Evolutionary conservation across 2,113 vertebrate species (phyloP).

Genomic region (Cnemophilus loriae): DNA sequence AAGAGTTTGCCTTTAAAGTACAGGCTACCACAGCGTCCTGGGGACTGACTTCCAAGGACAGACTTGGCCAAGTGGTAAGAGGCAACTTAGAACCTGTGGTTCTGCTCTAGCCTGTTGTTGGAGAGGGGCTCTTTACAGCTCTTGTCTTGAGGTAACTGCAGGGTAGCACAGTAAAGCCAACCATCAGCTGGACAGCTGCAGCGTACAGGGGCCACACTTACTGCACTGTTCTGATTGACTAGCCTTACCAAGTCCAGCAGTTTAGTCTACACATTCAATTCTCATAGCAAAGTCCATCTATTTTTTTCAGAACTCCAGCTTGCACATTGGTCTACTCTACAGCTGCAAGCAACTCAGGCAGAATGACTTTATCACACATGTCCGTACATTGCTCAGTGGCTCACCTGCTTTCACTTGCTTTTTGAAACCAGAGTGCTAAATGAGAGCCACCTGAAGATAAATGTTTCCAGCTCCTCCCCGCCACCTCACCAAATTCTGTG

Average conservation of each 20-base stretch:
- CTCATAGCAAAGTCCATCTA: neutral
- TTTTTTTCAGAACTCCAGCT: neutral
- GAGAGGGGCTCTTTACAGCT: neutral
- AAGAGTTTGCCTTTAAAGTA: neutral
- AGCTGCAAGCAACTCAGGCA: neutral
- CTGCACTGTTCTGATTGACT: neutral
- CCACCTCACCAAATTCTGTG: neutral
- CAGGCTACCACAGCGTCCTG: neutral
- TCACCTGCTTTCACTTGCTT: neutral
- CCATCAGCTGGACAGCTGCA: neutral
- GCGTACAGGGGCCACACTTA: neutral
- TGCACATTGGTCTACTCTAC: neutral
- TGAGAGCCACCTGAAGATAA: neutral
- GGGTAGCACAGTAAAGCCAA: neutral
- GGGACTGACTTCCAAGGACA: neutral
- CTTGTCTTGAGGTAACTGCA: neutral
- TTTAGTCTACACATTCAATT: neutral
- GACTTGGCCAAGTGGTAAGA: fast-evolving
- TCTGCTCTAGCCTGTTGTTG: neutral
- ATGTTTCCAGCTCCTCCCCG: neutral
- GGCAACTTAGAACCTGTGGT: neutral
- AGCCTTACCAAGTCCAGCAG: neutral
- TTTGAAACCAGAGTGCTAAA: neutral
- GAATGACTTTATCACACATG: neutral
- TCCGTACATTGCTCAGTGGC: neutral